A percentile compares a stretch with the other conserved stretches of the same genome.
phyloP scores from a whole-genome alignment of 2,888 invertebrate genomes.

The Gandaritis pyraliata region DNA sequence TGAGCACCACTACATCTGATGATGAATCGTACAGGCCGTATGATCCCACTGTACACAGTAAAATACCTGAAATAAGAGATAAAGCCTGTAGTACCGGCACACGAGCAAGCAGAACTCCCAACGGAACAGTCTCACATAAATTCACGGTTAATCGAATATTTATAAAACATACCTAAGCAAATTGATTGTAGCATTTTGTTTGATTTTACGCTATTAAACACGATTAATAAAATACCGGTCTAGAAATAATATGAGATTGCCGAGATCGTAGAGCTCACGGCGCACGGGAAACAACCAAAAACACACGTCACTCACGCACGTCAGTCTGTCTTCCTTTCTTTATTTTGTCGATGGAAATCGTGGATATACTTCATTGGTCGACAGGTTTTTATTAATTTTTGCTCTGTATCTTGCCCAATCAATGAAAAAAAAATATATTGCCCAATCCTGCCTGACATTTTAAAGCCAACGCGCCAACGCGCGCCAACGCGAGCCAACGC shows the following conservation, averaged over 20 bases:
- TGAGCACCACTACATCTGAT: conserved; percentile 93
- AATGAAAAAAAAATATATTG: too few species aligned
- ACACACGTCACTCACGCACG: conserved; percentile 67
- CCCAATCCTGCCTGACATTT: too few species aligned
- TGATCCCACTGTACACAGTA: conserved; percentile 65
- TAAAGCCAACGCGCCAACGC: too few species aligned
- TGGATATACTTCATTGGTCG: conserved; percentile 68
- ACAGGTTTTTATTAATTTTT: background rate
- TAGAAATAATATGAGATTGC: conserved; percentile 27
- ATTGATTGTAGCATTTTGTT: conserved; percentile 64
- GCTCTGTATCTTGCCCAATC: too few species aligned
- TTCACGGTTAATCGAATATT: conserved; percentile 60
- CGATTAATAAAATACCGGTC: conserved; percentile 45
- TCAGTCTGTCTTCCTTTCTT: conserved; percentile 36
- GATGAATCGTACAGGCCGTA: conserved; percentile 86
- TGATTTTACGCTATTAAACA: conserved; percentile 53
- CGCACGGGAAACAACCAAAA: conserved; percentile 32
- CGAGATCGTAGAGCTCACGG: conserved; percentile 44
- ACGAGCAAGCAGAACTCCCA: conserved; percentile 32
- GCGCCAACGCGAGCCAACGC: too few species aligned
- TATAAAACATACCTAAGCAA: conserved; percentile 70
- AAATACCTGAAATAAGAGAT: conserved; percentile 63
- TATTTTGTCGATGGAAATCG: conserved; percentile 78
- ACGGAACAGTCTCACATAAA: background rate
- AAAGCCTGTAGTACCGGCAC: conserved; percentile 47